A percentile compares a stretch with the other conserved stretches of the same genome.
Conservation (phyloP, 2,888 invertebrate genomes). For the Drosophila eohydei region DNA sequence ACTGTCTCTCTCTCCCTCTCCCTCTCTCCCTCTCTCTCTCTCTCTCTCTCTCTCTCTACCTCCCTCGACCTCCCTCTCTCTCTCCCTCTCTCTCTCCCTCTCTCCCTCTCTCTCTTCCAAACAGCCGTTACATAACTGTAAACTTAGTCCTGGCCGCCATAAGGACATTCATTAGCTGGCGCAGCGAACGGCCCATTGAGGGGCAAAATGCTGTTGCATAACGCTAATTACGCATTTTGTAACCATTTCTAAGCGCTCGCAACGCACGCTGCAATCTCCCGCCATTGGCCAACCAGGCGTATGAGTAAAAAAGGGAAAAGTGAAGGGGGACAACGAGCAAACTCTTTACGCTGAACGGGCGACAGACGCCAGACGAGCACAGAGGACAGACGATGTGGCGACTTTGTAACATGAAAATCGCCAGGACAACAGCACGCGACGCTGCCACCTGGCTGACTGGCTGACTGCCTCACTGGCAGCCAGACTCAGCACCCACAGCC, state of each 20-base stretch:
- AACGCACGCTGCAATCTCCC: slow-evolving; percentile 42
- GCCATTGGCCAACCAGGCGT: slow-evolving; percentile 38
- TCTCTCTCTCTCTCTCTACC: neutral
- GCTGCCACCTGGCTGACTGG: slow-evolving; percentile 46
- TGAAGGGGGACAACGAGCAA: slow-evolving; percentile 37
- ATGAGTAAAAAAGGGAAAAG: slow-evolving; percentile 1
- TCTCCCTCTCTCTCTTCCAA: neutral
- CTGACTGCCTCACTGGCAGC: slow-evolving; percentile 25
- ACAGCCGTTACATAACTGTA: slow-evolving; percentile 9
- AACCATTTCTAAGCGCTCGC: slow-evolving; percentile 70
- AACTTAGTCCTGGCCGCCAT: slow-evolving; percentile 20
- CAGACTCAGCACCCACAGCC: slow-evolving; percentile 10
- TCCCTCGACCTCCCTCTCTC: too few species aligned
- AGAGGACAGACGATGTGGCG: slow-evolving; percentile 71
- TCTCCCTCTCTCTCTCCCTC: neutral
- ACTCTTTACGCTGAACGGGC: slow-evolving; percentile 54
- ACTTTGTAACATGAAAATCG: slow-evolving; percentile 79
- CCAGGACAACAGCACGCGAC: slow-evolving; percentile 72
- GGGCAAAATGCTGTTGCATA: slow-evolving; percentile 59
- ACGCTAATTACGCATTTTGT: slow-evolving; percentile 79
- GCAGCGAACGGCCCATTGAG: slow-evolving; percentile 11
- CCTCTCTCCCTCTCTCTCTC: neutral
- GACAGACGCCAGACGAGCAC: neutral
- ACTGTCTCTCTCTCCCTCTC: neutral
- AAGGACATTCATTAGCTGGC: slow-evolving; percentile 53